Conservation (phyloP, 2,888 invertebrate genomes). For the Meloe dianella region DNA sequence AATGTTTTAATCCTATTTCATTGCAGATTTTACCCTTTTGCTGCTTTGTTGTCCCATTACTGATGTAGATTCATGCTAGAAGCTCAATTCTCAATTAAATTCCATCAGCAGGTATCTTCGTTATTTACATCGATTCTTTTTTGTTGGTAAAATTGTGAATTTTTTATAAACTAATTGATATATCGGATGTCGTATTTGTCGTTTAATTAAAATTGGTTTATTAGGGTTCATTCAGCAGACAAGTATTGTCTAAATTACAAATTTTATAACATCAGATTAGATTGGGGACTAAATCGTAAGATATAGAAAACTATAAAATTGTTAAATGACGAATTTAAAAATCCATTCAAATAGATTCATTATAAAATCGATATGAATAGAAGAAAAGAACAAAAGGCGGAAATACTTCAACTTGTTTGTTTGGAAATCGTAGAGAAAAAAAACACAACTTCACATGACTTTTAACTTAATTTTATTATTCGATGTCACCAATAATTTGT, state of each 20-base stretch:
- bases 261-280: not conserved
- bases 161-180: constrained; percentile 1
- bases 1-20: constrained; percentile 20
- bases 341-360: too few relatives aligned
- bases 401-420: too few relatives aligned
- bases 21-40: constrained; percentile 17
- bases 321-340: not conserved
- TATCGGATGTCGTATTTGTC: not conserved
- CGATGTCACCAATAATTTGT: not conserved
- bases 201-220: not conserved
- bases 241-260: not conserved
- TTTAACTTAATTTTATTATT: not conserved
- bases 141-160: not conserved
- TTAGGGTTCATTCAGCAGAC: not conserved
- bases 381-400: too few relatives aligned
- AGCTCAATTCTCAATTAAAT: constrained; percentile 17
- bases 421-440: not conserved
- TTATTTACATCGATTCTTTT: not conserved
- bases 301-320: not conserved
- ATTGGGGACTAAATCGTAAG: not conserved
- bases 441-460: not conserved
- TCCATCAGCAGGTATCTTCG: constrained; percentile 6
- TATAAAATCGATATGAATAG: too few relatives aligned
- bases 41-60: constrained; percentile 3
- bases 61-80: constrained; percentile 13